Base-by-base conservation (phyloP, 2,888 invertebrate species). In the Smittia aterrima region DNA sequence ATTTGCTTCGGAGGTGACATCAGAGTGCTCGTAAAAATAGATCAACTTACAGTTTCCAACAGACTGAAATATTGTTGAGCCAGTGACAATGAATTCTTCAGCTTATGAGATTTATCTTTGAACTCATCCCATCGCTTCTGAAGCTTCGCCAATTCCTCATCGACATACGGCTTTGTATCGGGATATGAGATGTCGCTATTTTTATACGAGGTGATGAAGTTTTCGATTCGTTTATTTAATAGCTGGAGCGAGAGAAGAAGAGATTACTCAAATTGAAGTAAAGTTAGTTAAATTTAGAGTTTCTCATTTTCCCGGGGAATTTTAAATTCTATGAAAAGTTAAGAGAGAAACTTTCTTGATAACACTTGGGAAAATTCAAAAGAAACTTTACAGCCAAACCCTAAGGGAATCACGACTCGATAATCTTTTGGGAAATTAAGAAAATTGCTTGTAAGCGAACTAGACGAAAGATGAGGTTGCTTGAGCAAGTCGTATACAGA, bases 1-100 rank as follows among this genome's bases (percentile, higher is more conserved):
- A 66, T 66, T 66, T 62, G 13, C 27, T 27, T 66, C 58, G 22
- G 58, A 25, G 2, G 16, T 64, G n/a, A 20, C 25, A 64, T 27
- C 25, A 64, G 11, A 25, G 25, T 25, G 7, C 2, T 47, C 16
- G 20, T 58, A 22, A 22, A 58, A 58, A 58, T 58, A 58, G 58
- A 58, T 68, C n/a, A 40, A 77, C 82, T 82, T 80, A 90, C 90
- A 85, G 92, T 89, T 77, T 93, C 91, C 74, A 92, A 85, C 54
- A 90, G 83, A 77, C 87, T 86, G 81, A 90, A 92, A 82, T 92
- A 93, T 75, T 89, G 86, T 54, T 89, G 87, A 76, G 89, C 89
- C 74, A 88, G 84, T 79, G 92, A 87, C 38, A 92, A 87, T 66
- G 88, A 85, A 75, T 85, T 85, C 77, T 90, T 85, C 70, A 89